Base-by-base conservation (phyloP, 2,888 invertebrate species). In the Lordiphosa fenestrarum region DNA sequence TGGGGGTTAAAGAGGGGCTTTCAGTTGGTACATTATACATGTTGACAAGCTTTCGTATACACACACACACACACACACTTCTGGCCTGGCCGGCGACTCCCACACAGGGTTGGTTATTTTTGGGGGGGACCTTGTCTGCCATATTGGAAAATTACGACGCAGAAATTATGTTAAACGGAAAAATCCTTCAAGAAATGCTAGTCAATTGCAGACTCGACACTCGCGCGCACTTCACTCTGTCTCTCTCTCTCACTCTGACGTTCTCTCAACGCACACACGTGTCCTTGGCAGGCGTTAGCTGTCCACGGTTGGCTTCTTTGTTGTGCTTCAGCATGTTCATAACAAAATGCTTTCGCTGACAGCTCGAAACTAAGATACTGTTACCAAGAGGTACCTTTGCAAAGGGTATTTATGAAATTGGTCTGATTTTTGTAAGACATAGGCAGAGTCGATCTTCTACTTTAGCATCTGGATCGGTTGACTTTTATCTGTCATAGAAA, bases 241-340 rank as follows among this genome's bases (percentile, higher is more conserved):
- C 15, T 4, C 38, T 12, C 44, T 23, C 19, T 9, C 30, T 37
- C 35, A 40, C 50, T 39, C 36, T 56, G 40, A 46, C 13, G 35
- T 12, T 33, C 6, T 37, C 37, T 23, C 37, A 37, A 19, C 21
- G 21, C 13, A 30, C 44, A 41, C 44, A 48, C 58, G 55, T 68
- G 71, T 72, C 68, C 69, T 66, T 69, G 69, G 35, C 15, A 42
- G 62, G 25, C 54, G 47, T 59, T 66, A 60, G 40, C 41, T 42
- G 70, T 69, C 55, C 61, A 62, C 65, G 64, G 65, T 71, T 67
- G 71, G 71, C 42, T 57, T 64, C 64, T 87, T 82, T 85, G 87
- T 87, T 85, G 73, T 83, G 76, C 63, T 84, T 87, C 86, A 78
- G 46, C 68, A 60, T 50, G 68, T 85, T 85, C 85, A 81, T 77